Conservation (phyloP, 1,140 invertebrate species). For the Leptonema lineaticorne region DNA sequence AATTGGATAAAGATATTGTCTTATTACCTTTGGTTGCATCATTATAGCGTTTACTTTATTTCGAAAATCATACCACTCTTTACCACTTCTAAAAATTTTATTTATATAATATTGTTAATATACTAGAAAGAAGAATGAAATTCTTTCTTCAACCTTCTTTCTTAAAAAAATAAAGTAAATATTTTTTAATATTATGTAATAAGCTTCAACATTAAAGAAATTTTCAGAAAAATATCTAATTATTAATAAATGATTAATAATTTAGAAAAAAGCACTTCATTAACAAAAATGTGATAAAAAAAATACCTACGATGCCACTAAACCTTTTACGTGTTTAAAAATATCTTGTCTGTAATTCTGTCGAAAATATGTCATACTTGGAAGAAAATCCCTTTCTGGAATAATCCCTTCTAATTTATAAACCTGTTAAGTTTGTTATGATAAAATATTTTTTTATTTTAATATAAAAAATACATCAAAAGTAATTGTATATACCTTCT, state of each 20-base stretch:
- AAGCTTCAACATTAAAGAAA: no score
- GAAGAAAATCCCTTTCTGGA: constrained; percentile 22
- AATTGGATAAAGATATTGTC: constrained; percentile 17
- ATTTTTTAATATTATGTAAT: no score
- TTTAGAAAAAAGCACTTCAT: no score
- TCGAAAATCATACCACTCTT: constrained; percentile 30
- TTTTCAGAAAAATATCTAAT: no score
- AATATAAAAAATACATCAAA: neutral
- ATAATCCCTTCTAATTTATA: constrained; percentile 23
- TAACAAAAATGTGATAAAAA: neutral
- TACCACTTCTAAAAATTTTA: constrained; percentile 22
- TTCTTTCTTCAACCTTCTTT: no score
- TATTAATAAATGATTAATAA: no score
- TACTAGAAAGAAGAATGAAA: no score
- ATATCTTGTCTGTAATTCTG: constrained; percentile 15
- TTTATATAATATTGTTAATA: no score
- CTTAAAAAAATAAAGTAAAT: no score
- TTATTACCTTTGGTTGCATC: constrained; percentile 25
- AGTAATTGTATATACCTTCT: constrained; percentile 28
- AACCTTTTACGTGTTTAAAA: constrained; percentile 17
- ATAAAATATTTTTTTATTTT: neutral
- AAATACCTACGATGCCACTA: constrained; percentile 22
- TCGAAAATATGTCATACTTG: constrained; percentile 20
- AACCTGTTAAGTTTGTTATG: constrained; percentile 1
- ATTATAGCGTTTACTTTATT: constrained; percentile 26